phyloP scores from a whole-genome alignment of 2,797 vertebrate genomes.

The Pseudocheirus occidentalis region DNA sequence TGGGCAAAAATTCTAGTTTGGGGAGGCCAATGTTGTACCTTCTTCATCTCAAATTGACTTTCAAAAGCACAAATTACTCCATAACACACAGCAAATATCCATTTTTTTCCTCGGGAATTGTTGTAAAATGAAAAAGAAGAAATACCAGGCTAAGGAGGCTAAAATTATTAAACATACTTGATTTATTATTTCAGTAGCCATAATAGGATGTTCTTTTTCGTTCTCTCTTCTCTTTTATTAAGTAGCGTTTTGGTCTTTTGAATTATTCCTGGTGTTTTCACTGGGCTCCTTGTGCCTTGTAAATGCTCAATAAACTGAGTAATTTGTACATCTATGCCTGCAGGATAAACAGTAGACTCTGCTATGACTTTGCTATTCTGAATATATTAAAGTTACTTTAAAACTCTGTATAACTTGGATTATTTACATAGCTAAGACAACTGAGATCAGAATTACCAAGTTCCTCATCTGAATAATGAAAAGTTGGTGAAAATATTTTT shows the following conservation, averaged over 20 bases:
- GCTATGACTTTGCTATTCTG: slow-evolving; percentile 2
- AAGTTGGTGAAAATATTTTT: slow-evolving; percentile 5
- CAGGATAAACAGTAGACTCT: background rate
- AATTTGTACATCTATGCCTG: background rate
- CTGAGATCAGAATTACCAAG: slow-evolving; percentile 2
- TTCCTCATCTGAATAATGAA: slow-evolving; percentile 6
- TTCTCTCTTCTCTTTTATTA: background rate
- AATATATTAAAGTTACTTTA: slow-evolving; percentile 12
- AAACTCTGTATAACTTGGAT: slow-evolving; percentile 5
- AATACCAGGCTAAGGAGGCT: background rate
- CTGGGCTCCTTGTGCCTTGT: background rate
- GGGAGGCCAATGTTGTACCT: background rate
- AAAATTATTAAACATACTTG: background rate
- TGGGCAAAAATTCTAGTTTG: background rate
- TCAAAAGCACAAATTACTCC: background rate
- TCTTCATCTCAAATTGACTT: background rate
- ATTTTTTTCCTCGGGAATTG: background rate
- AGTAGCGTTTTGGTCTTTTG: background rate
- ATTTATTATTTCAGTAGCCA: background rate
- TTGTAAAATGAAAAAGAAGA: background rate
- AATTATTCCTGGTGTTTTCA: background rate
- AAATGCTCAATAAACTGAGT: background rate
- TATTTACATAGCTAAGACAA: slow-evolving; percentile 26
- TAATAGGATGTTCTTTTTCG: background rate
- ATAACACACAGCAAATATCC: background rate